Percentiles rank a stretch among this genome's conserved stretches.
Conservation (phyloP, 35 echinoderm and acorn worm genomes). For the Apostichopus parvimensis region DNA sequence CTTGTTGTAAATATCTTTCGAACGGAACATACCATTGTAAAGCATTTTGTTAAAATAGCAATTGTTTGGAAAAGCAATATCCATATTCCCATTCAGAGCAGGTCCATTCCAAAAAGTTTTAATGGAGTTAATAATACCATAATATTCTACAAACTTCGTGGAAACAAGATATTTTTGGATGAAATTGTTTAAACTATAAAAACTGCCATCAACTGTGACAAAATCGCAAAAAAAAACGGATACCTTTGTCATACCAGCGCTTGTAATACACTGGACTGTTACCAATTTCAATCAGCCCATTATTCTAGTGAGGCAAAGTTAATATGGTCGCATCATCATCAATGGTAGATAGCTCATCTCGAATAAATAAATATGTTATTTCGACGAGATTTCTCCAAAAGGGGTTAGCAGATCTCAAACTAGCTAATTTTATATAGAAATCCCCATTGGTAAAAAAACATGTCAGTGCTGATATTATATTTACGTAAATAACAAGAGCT, state of each 20-base stretch:
- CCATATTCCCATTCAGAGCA: too few species aligned
- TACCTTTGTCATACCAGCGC: not conserved
- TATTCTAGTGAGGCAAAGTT: not conserved
- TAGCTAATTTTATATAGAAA: not conserved
- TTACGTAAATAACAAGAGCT: not conserved
- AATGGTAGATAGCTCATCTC: not conserved
- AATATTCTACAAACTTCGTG: not conserved
- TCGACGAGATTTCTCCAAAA: slow-evolving; percentile 17
- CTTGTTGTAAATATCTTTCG: too few species aligned
- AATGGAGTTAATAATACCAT: slow-evolving; percentile 2
- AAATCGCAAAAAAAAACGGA: not conserved
- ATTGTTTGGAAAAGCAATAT: too few species aligned
- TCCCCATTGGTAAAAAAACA: not conserved
- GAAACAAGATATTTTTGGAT: not conserved
- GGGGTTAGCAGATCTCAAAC: not conserved
- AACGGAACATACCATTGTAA: too few species aligned
- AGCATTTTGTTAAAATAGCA: too few species aligned
- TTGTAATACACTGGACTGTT: not conserved
- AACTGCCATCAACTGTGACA: not conserved
- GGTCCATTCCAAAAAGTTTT: not conserved
- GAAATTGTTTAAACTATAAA: not conserved
- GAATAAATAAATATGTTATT: not conserved
- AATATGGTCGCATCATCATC: not conserved
- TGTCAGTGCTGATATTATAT: not conserved
- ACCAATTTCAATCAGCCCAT: not conserved